Evolutionary conservation across 2,113 vertebrate genomes (phyloP).

Genomic region (Cryptomyrus ogoouensis): DNA sequence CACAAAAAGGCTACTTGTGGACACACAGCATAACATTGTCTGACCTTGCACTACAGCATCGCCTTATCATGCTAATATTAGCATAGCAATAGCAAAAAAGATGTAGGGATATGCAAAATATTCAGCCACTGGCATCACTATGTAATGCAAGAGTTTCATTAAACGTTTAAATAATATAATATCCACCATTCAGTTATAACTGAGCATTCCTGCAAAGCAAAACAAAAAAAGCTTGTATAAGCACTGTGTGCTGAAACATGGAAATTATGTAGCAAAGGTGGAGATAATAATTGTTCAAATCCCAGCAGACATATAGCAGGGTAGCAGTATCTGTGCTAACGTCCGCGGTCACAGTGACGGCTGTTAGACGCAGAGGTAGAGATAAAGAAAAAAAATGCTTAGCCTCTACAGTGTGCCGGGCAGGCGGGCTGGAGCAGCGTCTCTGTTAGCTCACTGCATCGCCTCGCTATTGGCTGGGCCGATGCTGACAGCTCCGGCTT

Average conservation of each 20-base stretch:
- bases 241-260: neutral
- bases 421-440: constrained; percentile 28
- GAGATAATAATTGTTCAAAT: neutral
- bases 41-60: constrained; percentile 5
- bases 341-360: neutral
- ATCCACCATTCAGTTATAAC: neutral
- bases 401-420: constrained; percentile 22
- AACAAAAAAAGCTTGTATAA: neutral
- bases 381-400: constrained; percentile 23
- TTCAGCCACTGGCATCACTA: neutral
- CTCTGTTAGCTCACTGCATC: constrained; percentile 51
- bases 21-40: neutral
- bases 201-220: neutral
- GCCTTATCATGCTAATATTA: neutral
- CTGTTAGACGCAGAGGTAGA: neutral
- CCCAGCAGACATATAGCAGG: neutral
- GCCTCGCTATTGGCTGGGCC: constrained; percentile 54
- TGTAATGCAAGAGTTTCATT: neutral
- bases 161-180: neutral
- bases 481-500: constrained; percentile 50
- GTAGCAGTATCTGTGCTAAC: neutral
- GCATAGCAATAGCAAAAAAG: neutral
- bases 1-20: neutral
- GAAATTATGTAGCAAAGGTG: neutral
- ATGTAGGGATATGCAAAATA: neutral